Evolutionary conservation across 2,113 vertebrate species (phyloP).

Genomic region (Eretmochelys imbricata): DNA sequence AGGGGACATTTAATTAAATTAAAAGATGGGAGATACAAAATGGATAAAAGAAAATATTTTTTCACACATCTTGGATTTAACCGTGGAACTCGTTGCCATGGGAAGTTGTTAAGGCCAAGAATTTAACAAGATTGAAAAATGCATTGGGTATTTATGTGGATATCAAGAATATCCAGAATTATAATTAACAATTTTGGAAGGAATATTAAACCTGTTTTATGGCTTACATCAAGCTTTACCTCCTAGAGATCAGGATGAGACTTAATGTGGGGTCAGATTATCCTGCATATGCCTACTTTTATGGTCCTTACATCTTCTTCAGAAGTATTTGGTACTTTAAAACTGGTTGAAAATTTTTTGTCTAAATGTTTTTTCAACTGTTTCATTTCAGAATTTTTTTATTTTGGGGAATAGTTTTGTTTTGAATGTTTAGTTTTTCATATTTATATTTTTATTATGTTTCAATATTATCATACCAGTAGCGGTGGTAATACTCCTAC

Average conservation of each 20-base stretch:
- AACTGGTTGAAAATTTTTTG: background rate
- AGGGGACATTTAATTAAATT: background rate
- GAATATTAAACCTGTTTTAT: background rate
- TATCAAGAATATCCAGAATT: background rate
- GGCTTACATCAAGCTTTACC: background rate
- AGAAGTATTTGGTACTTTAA: background rate
- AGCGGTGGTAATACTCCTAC: background rate
- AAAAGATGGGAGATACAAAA: background rate
- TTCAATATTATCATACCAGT: background rate
- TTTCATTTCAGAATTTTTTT: background rate
- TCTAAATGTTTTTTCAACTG: background rate
- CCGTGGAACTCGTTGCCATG: background rate
- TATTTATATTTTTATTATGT: background rate
- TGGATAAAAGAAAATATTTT: background rate
- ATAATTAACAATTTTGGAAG: background rate
- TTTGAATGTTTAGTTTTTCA: background rate
- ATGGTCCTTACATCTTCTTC: background rate
- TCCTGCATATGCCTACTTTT: background rate
- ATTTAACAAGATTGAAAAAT: background rate
- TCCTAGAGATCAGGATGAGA: background rate
- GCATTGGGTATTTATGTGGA: background rate
- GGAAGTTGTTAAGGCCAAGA: background rate
- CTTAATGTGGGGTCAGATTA: background rate
- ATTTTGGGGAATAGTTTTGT: background rate
- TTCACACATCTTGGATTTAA: background rate